Evolutionary conservation across 2,888 invertebrate genomes (phyloP).

Genomic region (Odontocerum albicorne): DNA sequence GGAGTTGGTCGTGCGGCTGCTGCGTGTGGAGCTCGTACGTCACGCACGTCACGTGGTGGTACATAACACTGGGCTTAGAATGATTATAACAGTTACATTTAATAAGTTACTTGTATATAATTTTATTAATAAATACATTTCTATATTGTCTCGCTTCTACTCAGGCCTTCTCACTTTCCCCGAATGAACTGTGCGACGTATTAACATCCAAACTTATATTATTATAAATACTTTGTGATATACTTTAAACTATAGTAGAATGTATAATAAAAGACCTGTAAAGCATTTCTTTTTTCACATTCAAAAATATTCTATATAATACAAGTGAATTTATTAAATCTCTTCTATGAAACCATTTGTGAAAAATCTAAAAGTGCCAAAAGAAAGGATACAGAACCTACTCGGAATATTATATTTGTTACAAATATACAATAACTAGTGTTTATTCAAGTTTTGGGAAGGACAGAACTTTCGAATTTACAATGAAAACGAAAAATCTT

Average conservation of each 20-base stretch:
- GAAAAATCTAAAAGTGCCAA: slow-evolving; percentile 25
- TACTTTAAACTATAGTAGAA: neutral
- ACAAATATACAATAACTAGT: slow-evolving; percentile 20
- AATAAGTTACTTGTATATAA: slow-evolving; percentile 24
- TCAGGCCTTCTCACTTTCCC: slow-evolving; percentile 44
- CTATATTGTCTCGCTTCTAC: slow-evolving; percentile 55
- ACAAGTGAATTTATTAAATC: slow-evolving; percentile 23
- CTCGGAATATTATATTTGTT: slow-evolving; percentile 9
- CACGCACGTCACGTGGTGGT: no score
- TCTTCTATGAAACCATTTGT: slow-evolving; percentile 20
- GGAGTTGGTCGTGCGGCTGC: no score
- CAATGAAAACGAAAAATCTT: no score
- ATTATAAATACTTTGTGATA: slow-evolving; percentile 1
- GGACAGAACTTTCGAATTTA: slow-evolving; percentile 8
- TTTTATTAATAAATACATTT: slow-evolving; percentile 38
- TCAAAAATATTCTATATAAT: slow-evolving; percentile 30
- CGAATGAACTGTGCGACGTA: slow-evolving; percentile 31
- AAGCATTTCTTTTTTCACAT: slow-evolving; percentile 13
- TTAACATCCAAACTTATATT: slow-evolving; percentile 16
- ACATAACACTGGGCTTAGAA: slow-evolving; percentile 29
- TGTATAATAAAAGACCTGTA: slow-evolving; percentile 10
- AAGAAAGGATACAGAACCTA: slow-evolving; percentile 4
- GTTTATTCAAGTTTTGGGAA: slow-evolving; percentile 1
- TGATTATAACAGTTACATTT: slow-evolving; percentile 28
- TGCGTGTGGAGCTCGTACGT: no score